Conservation (phyloP, 2,888 invertebrate species). For the Scaptomyza reducta region DNA sequence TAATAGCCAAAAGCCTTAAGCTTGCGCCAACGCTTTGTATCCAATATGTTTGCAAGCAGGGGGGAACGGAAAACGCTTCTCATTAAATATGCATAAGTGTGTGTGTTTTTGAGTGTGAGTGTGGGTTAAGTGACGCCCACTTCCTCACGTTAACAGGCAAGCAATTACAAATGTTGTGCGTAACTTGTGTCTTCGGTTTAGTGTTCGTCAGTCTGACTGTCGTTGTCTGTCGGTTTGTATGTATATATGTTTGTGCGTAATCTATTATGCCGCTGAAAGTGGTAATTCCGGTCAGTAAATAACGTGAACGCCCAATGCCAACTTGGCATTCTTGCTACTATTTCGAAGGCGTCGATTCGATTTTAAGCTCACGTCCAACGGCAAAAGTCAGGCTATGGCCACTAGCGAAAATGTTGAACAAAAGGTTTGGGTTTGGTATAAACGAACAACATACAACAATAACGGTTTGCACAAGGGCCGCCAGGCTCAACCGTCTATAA, state of each 20-base stretch:
- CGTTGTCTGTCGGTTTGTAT: slow-evolving; percentile 9
- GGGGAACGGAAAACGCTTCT: slow-evolving; percentile 28
- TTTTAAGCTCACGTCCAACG: slow-evolving; percentile 64
- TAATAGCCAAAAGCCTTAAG: slow-evolving; percentile 62
- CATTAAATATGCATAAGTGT: slow-evolving; percentile 70
- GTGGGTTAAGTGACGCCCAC: slow-evolving; percentile 36
- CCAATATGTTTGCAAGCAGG: slow-evolving; percentile 39
- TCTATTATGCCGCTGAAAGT: slow-evolving; percentile 79
- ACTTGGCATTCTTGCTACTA: not conserved
- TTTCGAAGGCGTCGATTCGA: slow-evolving; percentile 64
- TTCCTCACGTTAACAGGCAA: slow-evolving; percentile 68
- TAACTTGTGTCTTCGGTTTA: slow-evolving; percentile 36
- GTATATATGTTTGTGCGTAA: slow-evolving; percentile 56
- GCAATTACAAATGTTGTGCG: slow-evolving; percentile 77
- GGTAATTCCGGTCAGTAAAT: slow-evolving; percentile 80
- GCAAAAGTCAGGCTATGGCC: slow-evolving; percentile 55
- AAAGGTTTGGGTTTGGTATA: not conserved
- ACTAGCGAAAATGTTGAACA: slow-evolving; percentile 26
- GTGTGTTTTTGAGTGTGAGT: slow-evolving; percentile 29
- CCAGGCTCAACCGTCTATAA: slow-evolving; percentile 72
- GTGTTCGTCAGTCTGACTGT: not conserved
- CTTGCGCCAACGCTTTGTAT: slow-evolving; percentile 56
- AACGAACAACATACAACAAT: slow-evolving; percentile 48
- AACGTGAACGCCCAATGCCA: slow-evolving; percentile 63
- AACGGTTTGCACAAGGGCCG: slow-evolving; percentile 37